phyloP scores from a whole-genome alignment of 1,140 invertebrate genomes.

The Solenopsis invicta region DNA sequence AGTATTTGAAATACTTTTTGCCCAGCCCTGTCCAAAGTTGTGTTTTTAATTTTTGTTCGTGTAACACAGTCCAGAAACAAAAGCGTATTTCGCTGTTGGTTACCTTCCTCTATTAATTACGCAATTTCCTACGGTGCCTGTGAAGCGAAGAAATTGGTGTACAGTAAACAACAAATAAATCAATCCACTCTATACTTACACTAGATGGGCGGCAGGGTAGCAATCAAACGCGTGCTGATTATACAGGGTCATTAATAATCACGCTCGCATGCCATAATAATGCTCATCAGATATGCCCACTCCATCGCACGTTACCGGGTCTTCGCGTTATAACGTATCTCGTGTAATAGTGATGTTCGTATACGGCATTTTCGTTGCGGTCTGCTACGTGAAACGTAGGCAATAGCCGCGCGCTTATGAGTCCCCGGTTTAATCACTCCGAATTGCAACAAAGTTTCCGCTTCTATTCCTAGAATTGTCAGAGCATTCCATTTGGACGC shows the following conservation, averaged over 20 bases:
- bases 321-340: conserved; percentile 19
- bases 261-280: conserved; percentile 7
- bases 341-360: conserved; percentile 29
- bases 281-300: conserved; percentile 20
- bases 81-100: too few relatives aligned
- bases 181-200: conserved; percentile 13
- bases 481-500: neutral
- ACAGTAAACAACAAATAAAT: conserved; percentile 21
- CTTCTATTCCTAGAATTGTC: neutral
- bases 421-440: conserved; percentile 15
- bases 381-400: neutral
- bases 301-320: neutral
- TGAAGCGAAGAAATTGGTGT: neutral
- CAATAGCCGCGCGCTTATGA: conserved; percentile 11
- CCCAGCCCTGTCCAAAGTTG: too few relatives aligned
- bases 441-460: conserved; percentile 22
- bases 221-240: conserved; percentile 42
- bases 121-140: neutral
- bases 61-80: too few relatives aligned
- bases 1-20: too few relatives aligned
- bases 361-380: neutral
- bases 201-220: neutral
- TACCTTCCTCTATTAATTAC: too few relatives aligned
- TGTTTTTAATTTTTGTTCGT: too few relatives aligned
- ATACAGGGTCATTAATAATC: conserved; percentile 33